Evolutionary conservation across 2,888 invertebrate species (phyloP).

Genomic region (Encarsia formosa): DNA sequence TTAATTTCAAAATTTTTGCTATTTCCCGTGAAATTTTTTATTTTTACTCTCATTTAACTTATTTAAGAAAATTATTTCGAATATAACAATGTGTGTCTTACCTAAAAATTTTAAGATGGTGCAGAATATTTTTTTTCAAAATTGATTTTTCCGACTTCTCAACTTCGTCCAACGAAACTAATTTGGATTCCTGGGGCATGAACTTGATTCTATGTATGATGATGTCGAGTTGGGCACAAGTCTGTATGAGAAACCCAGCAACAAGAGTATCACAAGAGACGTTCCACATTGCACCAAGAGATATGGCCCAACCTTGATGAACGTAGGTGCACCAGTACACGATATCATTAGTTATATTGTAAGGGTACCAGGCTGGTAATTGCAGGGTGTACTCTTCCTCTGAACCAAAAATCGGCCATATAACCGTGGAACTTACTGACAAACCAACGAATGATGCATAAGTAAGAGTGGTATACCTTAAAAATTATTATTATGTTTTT

Average conservation of each 20-base stretch:
- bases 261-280: conserved; percentile 8
- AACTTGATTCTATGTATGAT: not conserved
- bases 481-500: no score
- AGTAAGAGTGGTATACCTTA: conserved; percentile 1
- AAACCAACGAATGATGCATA: not conserved
- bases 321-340: conserved; percentile 1
- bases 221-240: conserved; percentile 21
- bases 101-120: conserved; percentile 5
- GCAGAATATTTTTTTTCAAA: not conserved
- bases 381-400: not conserved
- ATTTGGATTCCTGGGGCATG: not conserved
- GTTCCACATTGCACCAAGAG: not conserved
- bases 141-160: not conserved
- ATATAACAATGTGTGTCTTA: no score
- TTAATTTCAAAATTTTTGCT: no score
- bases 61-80: no score
- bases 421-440: not conserved
- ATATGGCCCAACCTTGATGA: not conserved
- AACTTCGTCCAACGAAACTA: not conserved
- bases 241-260: conserved; percentile 17
- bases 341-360: not conserved
- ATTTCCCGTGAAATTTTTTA: no score
- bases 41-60: no score
- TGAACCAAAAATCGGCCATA: not conserved
- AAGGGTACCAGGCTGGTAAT: conserved; percentile 2